Evolutionary conservation across 2,113 vertebrate genomes (phyloP).

Genomic region (Hyla sarda): DNA sequence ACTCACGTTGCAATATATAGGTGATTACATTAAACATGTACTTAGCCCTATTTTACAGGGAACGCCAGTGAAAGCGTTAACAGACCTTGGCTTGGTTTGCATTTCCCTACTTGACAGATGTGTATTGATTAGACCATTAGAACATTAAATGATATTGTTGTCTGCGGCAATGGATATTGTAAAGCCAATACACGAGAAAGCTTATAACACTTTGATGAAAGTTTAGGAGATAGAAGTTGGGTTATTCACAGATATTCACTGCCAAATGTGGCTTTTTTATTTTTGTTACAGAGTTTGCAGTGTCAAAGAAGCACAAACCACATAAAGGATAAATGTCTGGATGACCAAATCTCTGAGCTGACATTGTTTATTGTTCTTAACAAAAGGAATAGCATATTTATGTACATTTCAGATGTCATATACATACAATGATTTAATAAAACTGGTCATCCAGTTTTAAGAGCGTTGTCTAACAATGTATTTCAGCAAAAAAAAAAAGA

Average conservation of each 20-base stretch:
- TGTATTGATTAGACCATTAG: constrained; percentile 71
- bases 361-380: constrained; percentile 77
- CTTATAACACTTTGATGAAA: constrained; percentile 73
- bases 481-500: constrained; percentile 69
- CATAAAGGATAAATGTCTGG: constrained; percentile 71
- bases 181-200: constrained; percentile 75
- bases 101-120: constrained; percentile 59
- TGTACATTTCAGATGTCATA: constrained; percentile 81
- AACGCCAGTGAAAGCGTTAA: constrained; percentile 75
- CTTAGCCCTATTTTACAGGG: constrained; percentile 77
- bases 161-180: constrained; percentile 24
- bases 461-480: constrained; percentile 79
- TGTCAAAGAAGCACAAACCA: constrained; percentile 80
- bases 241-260: constrained; percentile 75
- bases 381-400: constrained; percentile 73
- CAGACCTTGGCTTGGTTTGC: constrained; percentile 71
- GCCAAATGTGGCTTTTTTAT: constrained; percentile 74
- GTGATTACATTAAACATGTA: constrained; percentile 77
- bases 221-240: constrained; percentile 63
- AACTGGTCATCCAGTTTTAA: constrained; percentile 79
- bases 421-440: constrained; percentile 80
- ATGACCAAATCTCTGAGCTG: constrained; percentile 73
- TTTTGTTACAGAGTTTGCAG: constrained; percentile 73
- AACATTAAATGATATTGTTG: constrained; percentile 49
- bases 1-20: constrained; percentile 76